Evolutionary conservation across 2,797 vertebrate species (phyloP), one percentile per base, ranked within the genome.

Genomic region (Crypturellus tataupa): DNA sequence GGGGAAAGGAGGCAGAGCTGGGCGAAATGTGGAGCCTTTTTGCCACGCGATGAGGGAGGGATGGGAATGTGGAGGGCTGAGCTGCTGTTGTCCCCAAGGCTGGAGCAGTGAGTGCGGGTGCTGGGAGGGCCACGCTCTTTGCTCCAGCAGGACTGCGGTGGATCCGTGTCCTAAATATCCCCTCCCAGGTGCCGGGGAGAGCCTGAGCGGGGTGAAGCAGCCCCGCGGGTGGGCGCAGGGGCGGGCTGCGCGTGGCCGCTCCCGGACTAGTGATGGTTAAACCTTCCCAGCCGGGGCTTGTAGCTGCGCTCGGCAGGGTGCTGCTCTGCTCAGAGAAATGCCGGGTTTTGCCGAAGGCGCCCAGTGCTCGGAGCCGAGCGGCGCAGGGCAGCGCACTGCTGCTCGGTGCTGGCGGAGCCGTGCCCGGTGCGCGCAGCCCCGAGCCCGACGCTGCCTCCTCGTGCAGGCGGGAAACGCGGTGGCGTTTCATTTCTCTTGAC

Each of bases 231-330:
- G 56, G 85, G 56, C 56, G 62, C 71, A 80, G 31, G 39, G 33
- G 81, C 72, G 17, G 24, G 29, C 42, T 62, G 70, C 40, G 75
- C 37, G 13, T 20, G 27, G 35, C 53, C 35, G 33, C 53, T 89
- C 72, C 89, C 44, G 76, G 86, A 65, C 79, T 83, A 20, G 27
- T 4, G 33, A 95, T 62, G 49, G 69, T 93, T 93, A 92, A 95
- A 46, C 62, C 75, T 77, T 78, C 77, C 85, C 12, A 85, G 89
- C 42, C 2, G 1, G 49, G 33, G 53, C 65, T 67, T 58, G 58
- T 87, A 68, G 81, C 95, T 13, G 92, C 68, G 40, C 76, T 78
- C 44, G 35, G 65, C 44, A 80, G 69, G 72, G 72, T 90, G 81
- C 92, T 89, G 87, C 58, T 69, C 78, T 80, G 85, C 64, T 83